phyloP scores from a whole-genome alignment of 1,140 invertebrate genomes.

The Drosophila nigromelanica region DNA sequence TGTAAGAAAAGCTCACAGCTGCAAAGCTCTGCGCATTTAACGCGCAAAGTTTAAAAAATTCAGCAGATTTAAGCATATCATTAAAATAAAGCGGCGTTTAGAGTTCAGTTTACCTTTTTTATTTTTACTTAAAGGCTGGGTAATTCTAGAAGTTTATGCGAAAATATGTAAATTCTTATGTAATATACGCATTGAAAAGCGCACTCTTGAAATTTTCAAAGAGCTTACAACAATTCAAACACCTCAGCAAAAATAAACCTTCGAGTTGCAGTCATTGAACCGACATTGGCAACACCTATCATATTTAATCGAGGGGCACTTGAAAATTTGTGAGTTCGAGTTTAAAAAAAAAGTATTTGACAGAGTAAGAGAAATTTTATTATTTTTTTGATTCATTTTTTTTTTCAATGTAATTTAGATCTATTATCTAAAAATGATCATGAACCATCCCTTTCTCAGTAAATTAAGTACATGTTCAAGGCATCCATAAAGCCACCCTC shows the following conservation, averaged over 20 bases:
- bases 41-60: constrained; percentile 22
- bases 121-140: background rate
- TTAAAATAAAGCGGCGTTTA: background rate
- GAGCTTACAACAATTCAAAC: background rate
- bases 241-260: constrained; percentile 17
- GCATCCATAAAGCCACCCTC: too few species aligned
- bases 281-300: background rate
- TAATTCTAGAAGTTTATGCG: background rate
- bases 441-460: too few species aligned
- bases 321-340: too few species aligned
- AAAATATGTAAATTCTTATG: constrained; percentile 11
- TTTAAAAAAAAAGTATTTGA: too few species aligned
- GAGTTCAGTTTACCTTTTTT: background rate
- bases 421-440: too few species aligned
- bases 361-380: too few species aligned
- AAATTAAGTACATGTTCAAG: too few species aligned
- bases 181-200: background rate
- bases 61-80: background rate
- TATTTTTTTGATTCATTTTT: too few species aligned
- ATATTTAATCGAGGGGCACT: background rate
- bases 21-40: constrained; percentile 20
- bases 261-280: constrained; percentile 29
- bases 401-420: too few species aligned
- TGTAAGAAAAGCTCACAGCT: background rate
- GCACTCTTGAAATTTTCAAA: constrained; percentile 18